Base-by-base conservation (phyloP, 2,113 vertebrate species). In the Indicator maculatus region DNA sequence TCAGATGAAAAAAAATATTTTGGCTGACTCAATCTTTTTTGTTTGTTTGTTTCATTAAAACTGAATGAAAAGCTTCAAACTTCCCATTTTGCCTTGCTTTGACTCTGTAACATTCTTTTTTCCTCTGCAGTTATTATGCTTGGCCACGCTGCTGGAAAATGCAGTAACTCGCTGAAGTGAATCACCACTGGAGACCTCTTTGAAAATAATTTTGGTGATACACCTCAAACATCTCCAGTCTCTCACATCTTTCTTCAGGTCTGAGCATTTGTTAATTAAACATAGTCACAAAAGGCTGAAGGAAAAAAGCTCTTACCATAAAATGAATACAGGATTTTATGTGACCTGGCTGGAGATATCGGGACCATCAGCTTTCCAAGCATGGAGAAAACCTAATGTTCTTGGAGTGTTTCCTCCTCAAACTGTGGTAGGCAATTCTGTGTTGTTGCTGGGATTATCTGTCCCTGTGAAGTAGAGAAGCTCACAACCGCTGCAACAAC, bases 151-250 rank as follows among this genome's bases (percentile, higher is more conserved):
- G 4, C 55, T 95, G 96, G 96, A 96, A 96, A 96, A 96, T 89
- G 84, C 92, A 89, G 83, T 90, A 93, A 94, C 84, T 94, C 88
- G 82, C 53, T 82, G 77, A 92, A 94, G 86, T 94, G 95, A 95
- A 81, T 96, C 95, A 96, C 63, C 61, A 72, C 76, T 91, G 83
- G 91, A 95, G 95, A 96, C 93, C 94, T 96, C 95, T 86, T 93
- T 94, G 95, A 93, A 96, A 96, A 86, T 41, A 86, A n/a, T 89
- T 88, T 36, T 95, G 89, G 88, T 83, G 93, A 95, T 95, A 58
- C 88, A 95, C 83, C 93, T 95, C 69, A 93, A 95, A 72, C 55
- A 72, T 71, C 85, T 93, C 61, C 58, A 47, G 83, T 83, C 81
- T 86, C 93, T 83, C 88, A 86, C 0, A 2, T 96, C 96, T 95